Evolutionary conservation across 2,113 vertebrate species (phyloP).

Genomic region (Heliornis fulica): DNA sequence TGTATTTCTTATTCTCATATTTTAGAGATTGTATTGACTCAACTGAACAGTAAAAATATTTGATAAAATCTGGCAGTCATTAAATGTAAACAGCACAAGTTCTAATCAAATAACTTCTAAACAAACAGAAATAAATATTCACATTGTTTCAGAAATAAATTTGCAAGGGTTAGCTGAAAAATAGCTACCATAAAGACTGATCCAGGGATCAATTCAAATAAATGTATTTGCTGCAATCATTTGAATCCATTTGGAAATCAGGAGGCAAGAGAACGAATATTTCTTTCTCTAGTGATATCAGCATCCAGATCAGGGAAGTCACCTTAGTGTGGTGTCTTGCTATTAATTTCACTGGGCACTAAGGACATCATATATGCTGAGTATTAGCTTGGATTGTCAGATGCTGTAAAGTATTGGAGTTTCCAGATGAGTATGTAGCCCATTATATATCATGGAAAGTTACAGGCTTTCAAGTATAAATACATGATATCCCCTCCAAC

Average conservation of each 20-base stretch:
- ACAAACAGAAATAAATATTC: background rate
- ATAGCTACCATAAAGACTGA: background rate
- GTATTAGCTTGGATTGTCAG: background rate
- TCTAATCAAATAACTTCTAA: background rate
- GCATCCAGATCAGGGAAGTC: background rate
- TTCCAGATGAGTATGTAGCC: background rate
- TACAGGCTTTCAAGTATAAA: background rate
- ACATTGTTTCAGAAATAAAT: background rate
- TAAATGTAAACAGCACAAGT: background rate
- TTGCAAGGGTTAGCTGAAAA: background rate
- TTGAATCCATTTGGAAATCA: background rate
- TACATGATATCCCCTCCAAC: background rate
- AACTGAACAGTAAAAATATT: background rate
- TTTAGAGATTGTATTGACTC: background rate
- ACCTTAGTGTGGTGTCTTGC: background rate
- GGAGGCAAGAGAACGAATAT: background rate
- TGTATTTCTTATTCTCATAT: background rate
- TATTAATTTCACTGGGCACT: background rate
- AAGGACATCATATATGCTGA: background rate
- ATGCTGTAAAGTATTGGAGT: background rate
- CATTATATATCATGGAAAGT: background rate
- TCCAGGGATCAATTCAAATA: background rate
- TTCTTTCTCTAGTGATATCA: background rate
- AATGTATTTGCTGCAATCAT: background rate
- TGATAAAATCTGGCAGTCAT: background rate